Base-by-base conservation (phyloP, 1,140 invertebrate species). In the Copidosoma floridanum region DNA sequence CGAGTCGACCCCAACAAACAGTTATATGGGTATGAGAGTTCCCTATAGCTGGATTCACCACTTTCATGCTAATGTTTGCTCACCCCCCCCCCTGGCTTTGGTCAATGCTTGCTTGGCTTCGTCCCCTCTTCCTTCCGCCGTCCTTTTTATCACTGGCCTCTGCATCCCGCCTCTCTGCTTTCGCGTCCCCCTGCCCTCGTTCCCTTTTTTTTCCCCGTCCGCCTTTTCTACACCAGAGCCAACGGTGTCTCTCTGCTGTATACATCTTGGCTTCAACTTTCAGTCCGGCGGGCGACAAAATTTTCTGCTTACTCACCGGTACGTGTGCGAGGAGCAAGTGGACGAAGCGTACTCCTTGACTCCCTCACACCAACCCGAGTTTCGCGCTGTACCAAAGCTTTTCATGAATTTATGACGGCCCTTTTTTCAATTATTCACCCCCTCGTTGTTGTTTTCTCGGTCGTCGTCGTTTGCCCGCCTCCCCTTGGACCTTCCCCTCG, bases 51-150 rank as follows among this genome's bases (percentile, higher is more conserved):
- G 52, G 52, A 60, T 68, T 54, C 53, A 47, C 57, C 61, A 65
- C 62, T 68, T 65, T 62, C 63, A 70, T 68, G 65, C 64, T 68
- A 69, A 70, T 70, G 67, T 70, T 65, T 72, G 65, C 69, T 60
- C 65, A 60, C 21, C 38, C 55, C 38, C 46, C 14, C 20, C 26
- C n/a, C 24, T 57, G n/a, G n/a, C n/a, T n/a, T n/a, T n/a, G n/a
- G n/a, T n/a, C n/a, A n/a, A n/a, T 10, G 26, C n/a, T 56, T 8
- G 16, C 20, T 11, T 23, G 16, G 20, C 23, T 38, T 50, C 20
- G 16, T 40, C 41, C 18, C n/a, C 23, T 26, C 21, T 51, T 58
- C 44, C 26, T 43, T 58, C 32, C 29, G 14, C 35, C 43, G 6
- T 43, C 37, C 24, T n/a, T 20, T 44, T 44, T 55, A 46, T 55